These are phyloP conservation scores for Caenorhabditis angaria DNA, from an alignment of 2,888 invertebrate genomes.

Conservation along the genomic window DNA sequence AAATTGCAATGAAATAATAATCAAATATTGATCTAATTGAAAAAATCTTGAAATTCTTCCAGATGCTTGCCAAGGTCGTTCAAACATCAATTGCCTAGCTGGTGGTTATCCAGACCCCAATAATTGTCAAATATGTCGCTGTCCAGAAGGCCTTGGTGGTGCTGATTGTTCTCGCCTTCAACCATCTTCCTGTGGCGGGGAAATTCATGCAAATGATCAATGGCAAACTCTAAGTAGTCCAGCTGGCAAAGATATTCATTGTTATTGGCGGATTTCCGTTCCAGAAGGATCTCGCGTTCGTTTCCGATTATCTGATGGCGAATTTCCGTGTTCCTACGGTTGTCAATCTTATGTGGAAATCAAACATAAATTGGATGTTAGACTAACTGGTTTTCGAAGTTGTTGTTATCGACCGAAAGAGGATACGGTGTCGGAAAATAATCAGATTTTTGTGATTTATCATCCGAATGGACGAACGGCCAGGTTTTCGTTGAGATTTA, in stretches of 20 bases:
- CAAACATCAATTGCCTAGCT: conserved; percentile 61
- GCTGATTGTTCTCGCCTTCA: conserved; percentile 67
- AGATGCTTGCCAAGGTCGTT: conserved; percentile 60
- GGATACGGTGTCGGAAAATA: conserved; percentile 70
- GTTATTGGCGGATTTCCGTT: conserved; percentile 71
- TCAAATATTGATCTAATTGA: no score
- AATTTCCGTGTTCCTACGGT: conserved; percentile 72
- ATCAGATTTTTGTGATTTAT: conserved; percentile 71
- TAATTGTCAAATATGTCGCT: conserved; percentile 65
- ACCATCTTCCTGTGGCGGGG: conserved; percentile 69
- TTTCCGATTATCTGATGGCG: conserved; percentile 70
- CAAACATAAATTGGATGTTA: conserved; percentile 70
- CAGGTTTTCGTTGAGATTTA: conserved; percentile 69
- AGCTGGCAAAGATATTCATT: conserved; percentile 65
- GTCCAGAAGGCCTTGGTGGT: conserved; percentile 71
- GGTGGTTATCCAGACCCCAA: conserved; percentile 72
- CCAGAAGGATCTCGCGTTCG: conserved; percentile 68
- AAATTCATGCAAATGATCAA: conserved; percentile 66
- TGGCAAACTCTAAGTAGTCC: conserved; percentile 71
- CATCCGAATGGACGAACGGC: conserved; percentile 71
- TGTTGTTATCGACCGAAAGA: conserved; percentile 72
- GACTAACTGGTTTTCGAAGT: conserved; percentile 71
- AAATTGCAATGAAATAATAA: neutral
- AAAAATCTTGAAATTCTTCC: conserved; percentile 10
- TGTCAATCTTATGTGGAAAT: conserved; percentile 72